Percentiles rank a stretch among this genome's conserved stretches.
Evolutionary conservation across 2,797 vertebrate genomes (phyloP).

Genomic region (Phataginus tricuspis): DNA sequence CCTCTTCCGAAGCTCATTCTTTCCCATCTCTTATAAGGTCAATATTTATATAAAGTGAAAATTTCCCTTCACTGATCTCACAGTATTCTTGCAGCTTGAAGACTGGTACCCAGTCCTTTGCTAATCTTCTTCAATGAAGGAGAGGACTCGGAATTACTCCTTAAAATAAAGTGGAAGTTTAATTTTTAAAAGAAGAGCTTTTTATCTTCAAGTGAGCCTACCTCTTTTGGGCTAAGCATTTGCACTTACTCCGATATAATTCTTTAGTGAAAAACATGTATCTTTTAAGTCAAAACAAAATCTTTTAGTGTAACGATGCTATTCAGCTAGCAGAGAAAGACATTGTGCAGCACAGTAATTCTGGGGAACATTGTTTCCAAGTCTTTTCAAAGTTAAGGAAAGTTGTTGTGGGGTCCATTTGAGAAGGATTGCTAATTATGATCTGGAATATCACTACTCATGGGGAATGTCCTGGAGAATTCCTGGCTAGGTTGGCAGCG

Average conservation of each 20-base stretch:
- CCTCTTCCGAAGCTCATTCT: not conserved
- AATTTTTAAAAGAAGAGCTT: not conserved
- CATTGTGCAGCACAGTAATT: not conserved
- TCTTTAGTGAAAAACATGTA: constrained; percentile 21
- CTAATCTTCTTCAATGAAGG: not conserved
- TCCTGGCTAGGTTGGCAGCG: not conserved
- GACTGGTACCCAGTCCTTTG: not conserved
- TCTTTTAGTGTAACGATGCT: constrained; percentile 13
- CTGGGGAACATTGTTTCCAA: not conserved
- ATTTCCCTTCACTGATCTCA: not conserved
- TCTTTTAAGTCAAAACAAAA: constrained; percentile 41
- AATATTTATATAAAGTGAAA: not conserved
- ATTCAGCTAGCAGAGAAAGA: constrained; percentile 14
- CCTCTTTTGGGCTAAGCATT: not conserved
- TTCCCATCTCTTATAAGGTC: not conserved
- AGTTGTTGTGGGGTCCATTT: not conserved
- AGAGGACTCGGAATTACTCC: not conserved
- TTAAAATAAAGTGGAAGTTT: constrained; percentile 29
- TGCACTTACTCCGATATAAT: not conserved
- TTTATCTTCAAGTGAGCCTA: not conserved
- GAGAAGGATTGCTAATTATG: not conserved
- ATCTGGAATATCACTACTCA: constrained; percentile 1
- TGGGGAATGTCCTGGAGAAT: not conserved
- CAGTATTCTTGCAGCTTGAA: not conserved
- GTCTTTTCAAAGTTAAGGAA: constrained; percentile 26